Percentiles rank a stretch among this genome's conserved stretches.
These are phyloP conservation scores for Caenorhabditis becei DNA, from an alignment of 2,888 invertebrate species.

Conservation along the genomic window DNA sequence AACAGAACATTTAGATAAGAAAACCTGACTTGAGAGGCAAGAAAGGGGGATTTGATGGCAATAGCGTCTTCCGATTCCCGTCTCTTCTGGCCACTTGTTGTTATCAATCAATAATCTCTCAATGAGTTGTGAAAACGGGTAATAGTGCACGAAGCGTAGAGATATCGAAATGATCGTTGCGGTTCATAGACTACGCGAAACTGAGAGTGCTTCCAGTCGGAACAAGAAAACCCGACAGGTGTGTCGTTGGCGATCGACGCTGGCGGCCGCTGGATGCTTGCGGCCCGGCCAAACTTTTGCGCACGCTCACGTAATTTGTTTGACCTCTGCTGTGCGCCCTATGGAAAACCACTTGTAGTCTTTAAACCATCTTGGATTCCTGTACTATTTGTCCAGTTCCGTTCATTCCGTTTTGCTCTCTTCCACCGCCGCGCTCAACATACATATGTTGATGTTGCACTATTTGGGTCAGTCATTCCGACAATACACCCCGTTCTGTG, in stretches of 20 bases:
- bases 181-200: conserved; percentile 27
- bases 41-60: conserved; percentile 5
- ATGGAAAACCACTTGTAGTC: conserved; percentile 57
- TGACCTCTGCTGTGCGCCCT: conserved; percentile 49
- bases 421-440: conserved; percentile 21
- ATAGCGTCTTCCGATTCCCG: conserved; percentile 13
- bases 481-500: conserved; percentile 49
- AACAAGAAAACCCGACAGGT: conserved; percentile 55
- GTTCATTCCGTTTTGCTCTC: conserved; percentile 15
- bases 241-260: conserved; percentile 30
- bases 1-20: conserved; percentile 37
- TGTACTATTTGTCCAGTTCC: conserved; percentile 43
- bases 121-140: conserved; percentile 35
- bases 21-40: conserved; percentile 32
- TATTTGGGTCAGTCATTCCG: conserved; percentile 44
- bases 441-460: conserved; percentile 57
- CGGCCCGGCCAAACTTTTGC: conserved; percentile 31
- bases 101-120: conserved; percentile 53
- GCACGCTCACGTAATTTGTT: conserved; percentile 54
- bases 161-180: conserved; percentile 44
- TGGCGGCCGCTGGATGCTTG: conserved; percentile 27
- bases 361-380: conserved; percentile 53
- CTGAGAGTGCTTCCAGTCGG: conserved; percentile 47
- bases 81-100: conserved; percentile 32
- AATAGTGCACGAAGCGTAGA: conserved; percentile 55